These are phyloP conservation scores for Zalophus californianus DNA, from an alignment of 2,797 vertebrate genomes.

Conservation along the genomic window DNA sequence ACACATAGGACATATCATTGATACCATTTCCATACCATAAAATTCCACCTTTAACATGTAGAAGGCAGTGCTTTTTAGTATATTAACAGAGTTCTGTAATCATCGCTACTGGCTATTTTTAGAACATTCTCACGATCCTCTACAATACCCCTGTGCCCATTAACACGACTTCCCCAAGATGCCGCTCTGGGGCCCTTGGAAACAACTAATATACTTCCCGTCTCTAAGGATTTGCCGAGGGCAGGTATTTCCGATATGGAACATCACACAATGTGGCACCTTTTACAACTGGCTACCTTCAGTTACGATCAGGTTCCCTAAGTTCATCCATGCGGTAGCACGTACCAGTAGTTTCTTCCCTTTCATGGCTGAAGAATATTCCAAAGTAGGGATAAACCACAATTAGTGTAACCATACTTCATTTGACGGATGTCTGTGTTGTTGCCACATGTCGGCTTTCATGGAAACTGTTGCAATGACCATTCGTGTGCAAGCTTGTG, in stretches of 20 bases:
- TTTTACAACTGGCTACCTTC: background rate
- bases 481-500: background rate
- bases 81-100: background rate
- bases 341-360: background rate
- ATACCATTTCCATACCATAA: background rate
- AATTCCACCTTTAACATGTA: background rate
- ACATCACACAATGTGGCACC: background rate
- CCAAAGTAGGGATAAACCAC: background rate
- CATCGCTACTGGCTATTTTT: background rate
- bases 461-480: background rate
- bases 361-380: background rate
- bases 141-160: background rate
- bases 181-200: background rate
- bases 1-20: background rate
- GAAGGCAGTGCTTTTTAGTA: background rate
- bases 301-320: background rate
- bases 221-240: background rate
- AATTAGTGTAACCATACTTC: background rate
- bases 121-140: background rate
- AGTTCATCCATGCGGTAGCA: background rate
- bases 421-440: background rate
- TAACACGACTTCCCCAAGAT: background rate
- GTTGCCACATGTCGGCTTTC: background rate
- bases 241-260: background rate
- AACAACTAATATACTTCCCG: background rate